Percentiles rank a stretch among this genome's conserved stretches.
phyloP scores from a whole-genome alignment of 2,113 vertebrate genomes.

The Spermophilus dauricus region DNA sequence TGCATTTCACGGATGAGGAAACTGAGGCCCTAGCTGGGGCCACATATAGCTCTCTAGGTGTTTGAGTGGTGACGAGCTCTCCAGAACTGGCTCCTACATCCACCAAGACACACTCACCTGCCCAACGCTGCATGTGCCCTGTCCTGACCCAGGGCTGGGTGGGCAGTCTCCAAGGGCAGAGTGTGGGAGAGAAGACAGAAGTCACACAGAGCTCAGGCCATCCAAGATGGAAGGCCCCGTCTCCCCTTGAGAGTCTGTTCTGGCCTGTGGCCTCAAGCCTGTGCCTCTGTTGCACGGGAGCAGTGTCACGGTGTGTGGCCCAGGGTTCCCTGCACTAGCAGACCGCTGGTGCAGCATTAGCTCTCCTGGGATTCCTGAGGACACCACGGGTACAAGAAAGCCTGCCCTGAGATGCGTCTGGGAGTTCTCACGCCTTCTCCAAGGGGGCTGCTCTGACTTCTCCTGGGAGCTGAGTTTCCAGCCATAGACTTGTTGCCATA shows the following conservation, averaged over 20 bases:
- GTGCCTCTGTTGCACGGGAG: neutral
- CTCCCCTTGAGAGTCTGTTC: rapidly evolving
- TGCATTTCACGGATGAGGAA: neutral
- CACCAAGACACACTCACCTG: neutral
- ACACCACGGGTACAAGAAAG: neutral
- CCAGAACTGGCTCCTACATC: too few species aligned
- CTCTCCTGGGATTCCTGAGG: too few species aligned
- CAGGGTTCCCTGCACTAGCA: neutral
- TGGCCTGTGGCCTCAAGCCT: neutral
- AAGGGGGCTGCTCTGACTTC: neutral
- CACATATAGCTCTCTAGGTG: neutral
- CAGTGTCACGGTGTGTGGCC: neutral
- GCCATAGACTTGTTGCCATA: neutral
- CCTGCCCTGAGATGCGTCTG: neutral
- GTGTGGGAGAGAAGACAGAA: neutral
- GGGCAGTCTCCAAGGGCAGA: neutral
- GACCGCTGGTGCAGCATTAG: neutral
- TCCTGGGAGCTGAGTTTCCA: too few species aligned
- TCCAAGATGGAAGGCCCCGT: rapidly evolving
- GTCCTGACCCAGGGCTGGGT: neutral
- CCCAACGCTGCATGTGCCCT: neutral
- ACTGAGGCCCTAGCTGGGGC: neutral
- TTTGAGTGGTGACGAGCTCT: rapidly evolving
- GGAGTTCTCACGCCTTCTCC: neutral
- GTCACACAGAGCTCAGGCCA: neutral